phyloP scores from a whole-genome alignment of 2,113 vertebrate genomes.

The Pavo muticus region DNA sequence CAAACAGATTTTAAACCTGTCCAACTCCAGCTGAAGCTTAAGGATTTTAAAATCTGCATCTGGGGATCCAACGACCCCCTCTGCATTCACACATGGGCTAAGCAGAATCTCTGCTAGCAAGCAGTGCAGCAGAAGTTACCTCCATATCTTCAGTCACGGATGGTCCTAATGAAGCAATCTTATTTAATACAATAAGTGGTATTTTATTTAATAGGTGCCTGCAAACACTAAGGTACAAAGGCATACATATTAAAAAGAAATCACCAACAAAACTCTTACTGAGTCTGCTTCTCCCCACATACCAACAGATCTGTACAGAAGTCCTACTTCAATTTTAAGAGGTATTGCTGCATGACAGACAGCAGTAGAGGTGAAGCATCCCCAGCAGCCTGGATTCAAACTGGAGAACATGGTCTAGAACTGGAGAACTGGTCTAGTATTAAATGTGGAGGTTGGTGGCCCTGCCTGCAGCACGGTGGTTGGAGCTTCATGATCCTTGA shows the following conservation, averaged over 20 bases:
- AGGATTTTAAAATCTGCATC: neutral
- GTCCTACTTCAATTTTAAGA: neutral
- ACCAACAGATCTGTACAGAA: neutral
- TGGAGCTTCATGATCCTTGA: no score
- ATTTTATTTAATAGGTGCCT: neutral
- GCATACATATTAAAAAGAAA: neutral
- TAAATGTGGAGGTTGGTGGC: no score
- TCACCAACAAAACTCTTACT: neutral
- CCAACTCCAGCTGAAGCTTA: neutral
- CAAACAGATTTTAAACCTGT: neutral
- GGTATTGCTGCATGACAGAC: rapidly evolving
- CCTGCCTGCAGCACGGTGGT: no score
- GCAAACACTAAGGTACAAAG: neutral
- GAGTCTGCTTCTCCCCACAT: neutral
- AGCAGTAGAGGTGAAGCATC: rapidly evolving
- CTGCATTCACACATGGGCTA: neutral
- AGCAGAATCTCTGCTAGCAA: neutral
- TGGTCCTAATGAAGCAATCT: neutral
- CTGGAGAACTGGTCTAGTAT: no score
- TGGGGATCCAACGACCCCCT: neutral
- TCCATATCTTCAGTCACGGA: neutral
- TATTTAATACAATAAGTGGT: neutral
- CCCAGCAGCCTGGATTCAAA: neutral
- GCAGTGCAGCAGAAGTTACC: neutral
- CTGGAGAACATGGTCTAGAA: neutral